A percentile compares a stretch with the other conserved stretches of the same genome.
Evolutionary conservation across 2,888 invertebrate genomes (phyloP).

Genomic region (Zeuzera pyrina): DNA sequence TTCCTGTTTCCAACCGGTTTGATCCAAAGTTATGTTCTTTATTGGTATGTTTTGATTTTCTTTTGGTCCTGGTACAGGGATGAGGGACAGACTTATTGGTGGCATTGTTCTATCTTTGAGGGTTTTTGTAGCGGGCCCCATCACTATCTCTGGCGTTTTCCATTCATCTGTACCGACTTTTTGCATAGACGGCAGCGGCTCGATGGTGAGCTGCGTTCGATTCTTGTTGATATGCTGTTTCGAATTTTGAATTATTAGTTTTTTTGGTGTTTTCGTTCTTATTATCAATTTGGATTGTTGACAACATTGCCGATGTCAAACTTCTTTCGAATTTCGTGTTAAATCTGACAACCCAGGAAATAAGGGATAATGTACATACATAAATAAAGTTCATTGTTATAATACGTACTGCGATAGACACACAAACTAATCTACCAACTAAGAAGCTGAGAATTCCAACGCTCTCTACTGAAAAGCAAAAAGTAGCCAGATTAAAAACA

Average conservation of each 20-base stretch:
- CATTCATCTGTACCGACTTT: conserved; percentile 39
- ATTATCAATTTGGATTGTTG: conserved; percentile 69
- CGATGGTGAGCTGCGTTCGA: conserved; percentile 63
- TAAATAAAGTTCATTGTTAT: conserved; percentile 30
- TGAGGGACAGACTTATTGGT: conserved; percentile 60
- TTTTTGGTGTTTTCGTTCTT: conserved; percentile 33
- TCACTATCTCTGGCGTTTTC: conserved; percentile 52
- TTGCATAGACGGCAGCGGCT: conserved; percentile 45
- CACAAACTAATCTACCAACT: conserved; percentile 53
- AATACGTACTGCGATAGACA: conserved; percentile 30
- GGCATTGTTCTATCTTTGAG: conserved; percentile 56
- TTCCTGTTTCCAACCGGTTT: conserved; percentile 43
- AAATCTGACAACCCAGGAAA: conserved; percentile 18
- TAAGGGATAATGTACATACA: conserved; percentile 31
- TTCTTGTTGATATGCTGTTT: conserved; percentile 71
- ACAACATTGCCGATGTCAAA: conserved; percentile 68
- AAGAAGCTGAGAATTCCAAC: conserved; percentile 50
- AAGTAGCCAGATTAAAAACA: conserved; percentile 30
- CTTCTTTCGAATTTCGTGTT: conserved; percentile 9
- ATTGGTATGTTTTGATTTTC: conserved; percentile 41
- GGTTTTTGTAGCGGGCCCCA: conserved; percentile 42
- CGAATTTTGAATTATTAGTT: conserved; percentile 38
- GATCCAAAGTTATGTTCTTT: conserved; percentile 45
- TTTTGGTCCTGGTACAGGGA: conserved; percentile 55
- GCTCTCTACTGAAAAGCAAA: conserved; percentile 60